Conservation (phyloP, 1,140 invertebrate genomes). For the Zaprionus camerounensis region DNA sequence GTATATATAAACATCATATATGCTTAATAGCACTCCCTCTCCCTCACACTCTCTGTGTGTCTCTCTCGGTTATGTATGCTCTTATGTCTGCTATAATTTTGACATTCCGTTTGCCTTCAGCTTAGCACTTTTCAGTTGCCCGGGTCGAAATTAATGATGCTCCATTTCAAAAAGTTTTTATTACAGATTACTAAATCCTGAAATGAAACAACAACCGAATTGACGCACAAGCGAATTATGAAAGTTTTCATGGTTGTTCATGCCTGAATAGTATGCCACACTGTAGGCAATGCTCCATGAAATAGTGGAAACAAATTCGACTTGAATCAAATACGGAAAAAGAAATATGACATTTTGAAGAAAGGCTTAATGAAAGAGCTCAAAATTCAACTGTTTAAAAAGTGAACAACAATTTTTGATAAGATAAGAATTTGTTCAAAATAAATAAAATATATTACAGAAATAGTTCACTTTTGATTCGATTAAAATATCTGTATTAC, state of each 20-base stretch:
- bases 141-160: slow-evolving; percentile 40
- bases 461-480: too few relatives aligned
- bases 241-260: slow-evolving; percentile 25
- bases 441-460: too few relatives aligned
- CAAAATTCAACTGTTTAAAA: too few relatives aligned
- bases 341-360: too few relatives aligned
- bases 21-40: slow-evolving; percentile 57
- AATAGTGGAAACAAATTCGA: not conserved
- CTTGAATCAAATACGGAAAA: too few relatives aligned
- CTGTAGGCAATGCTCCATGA: not conserved
- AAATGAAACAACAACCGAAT: slow-evolving; percentile 27
- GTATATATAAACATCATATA: slow-evolving; percentile 36
- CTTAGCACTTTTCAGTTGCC: slow-evolving; percentile 33
- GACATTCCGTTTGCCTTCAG: slow-evolving; percentile 37
- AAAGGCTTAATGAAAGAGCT: too few relatives aligned
- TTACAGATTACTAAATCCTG: slow-evolving; percentile 42
- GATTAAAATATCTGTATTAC: too few relatives aligned
- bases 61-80: slow-evolving; percentile 16
- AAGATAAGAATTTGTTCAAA: too few relatives aligned
- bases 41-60: slow-evolving; percentile 21
- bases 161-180: slow-evolving; percentile 47
- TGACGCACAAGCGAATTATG: slow-evolving; percentile 27
- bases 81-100: slow-evolving; percentile 52
- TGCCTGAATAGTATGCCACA: not conserved
- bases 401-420: too few relatives aligned